phyloP scores from a whole-genome alignment of 2,797 vertebrate species.

The Octomys mimax region DNA sequence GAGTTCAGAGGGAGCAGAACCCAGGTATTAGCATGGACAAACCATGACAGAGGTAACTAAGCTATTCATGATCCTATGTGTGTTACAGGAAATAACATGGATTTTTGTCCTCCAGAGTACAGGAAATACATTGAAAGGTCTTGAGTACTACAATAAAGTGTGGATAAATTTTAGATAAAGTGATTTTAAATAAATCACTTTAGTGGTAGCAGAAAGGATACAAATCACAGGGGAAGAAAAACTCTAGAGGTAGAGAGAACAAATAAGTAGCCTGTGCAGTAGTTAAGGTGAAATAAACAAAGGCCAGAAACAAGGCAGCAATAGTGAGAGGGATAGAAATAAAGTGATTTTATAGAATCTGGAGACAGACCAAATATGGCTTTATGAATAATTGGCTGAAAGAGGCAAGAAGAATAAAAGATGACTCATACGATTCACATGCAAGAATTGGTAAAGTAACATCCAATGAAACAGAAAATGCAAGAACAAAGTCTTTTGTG shows the following conservation, averaged over 20 bases:
- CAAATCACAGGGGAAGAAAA: neutral
- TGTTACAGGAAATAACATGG: neutral
- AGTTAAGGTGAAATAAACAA: neutral
- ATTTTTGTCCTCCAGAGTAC: slow-evolving; percentile 15
- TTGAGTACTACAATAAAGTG: slow-evolving; percentile 10
- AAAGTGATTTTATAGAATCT: slow-evolving; percentile 35
- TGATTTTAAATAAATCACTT: slow-evolving; percentile 31
- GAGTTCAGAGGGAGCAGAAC: neutral
- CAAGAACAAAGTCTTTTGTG: neutral
- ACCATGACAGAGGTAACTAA: neutral
- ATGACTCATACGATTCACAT: neutral
- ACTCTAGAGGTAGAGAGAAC: neutral
- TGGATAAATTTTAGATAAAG: neutral
- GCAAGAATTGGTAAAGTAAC: neutral
- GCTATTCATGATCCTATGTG: neutral
- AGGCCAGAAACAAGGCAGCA: neutral
- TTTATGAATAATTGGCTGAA: slow-evolving; percentile 27
- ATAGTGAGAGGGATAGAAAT: neutral
- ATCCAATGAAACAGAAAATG: slow-evolving; percentile 2
- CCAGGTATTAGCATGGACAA: neutral
- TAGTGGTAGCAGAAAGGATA: slow-evolving; percentile 2
- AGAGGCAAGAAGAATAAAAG: slow-evolving; percentile 1
- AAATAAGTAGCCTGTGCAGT: neutral
- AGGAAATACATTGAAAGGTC: neutral
- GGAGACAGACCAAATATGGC: slow-evolving; percentile 8